Conservation (phyloP, 1,140 invertebrate species). For the Drosophila lacertosa region DNA sequence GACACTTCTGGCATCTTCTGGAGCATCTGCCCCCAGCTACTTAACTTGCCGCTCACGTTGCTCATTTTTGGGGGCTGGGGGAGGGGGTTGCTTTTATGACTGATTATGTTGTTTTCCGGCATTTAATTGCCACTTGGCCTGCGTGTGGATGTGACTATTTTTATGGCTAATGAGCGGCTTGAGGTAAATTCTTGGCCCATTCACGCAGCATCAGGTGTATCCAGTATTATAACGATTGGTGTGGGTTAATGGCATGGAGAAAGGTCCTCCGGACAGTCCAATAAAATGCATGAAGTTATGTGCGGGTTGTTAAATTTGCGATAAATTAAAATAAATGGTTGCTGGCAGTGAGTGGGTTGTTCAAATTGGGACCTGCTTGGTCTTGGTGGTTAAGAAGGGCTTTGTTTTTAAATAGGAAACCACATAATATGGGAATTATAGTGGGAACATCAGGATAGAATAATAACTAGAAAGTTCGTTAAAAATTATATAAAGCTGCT, state of each 20-base stretch:
- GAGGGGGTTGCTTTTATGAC: slow-evolving; percentile 60
- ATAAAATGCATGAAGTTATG: slow-evolving; percentile 61
- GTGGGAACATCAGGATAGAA: no score
- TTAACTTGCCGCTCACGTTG: slow-evolving; percentile 68
- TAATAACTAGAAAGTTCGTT: no score
- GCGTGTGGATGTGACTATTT: slow-evolving; percentile 69
- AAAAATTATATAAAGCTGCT: no score
- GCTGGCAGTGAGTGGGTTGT: neutral
- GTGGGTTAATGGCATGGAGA: slow-evolving; percentile 7
- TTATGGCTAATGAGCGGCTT: slow-evolving; percentile 77
- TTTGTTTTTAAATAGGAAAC: neutral
- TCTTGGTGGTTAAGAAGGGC: neutral
- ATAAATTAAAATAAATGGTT: slow-evolving; percentile 64
- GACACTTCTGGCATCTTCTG: slow-evolving; percentile 51
- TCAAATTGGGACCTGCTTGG: neutral
- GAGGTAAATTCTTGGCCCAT: slow-evolving; percentile 47
- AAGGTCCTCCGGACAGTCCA: slow-evolving; percentile 32
- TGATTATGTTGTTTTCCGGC: slow-evolving; percentile 77
- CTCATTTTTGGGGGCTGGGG: slow-evolving; percentile 7
- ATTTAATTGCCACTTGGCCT: slow-evolving; percentile 75
- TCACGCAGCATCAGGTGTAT: slow-evolving; percentile 56
- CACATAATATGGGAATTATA: neutral
- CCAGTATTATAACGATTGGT: slow-evolving; percentile 4
- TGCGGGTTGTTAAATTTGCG: slow-evolving; percentile 23
- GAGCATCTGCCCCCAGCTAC: slow-evolving; percentile 13